Conservation (phyloP, 2,888 invertebrate species). For the Acrobasis suavella region DNA sequence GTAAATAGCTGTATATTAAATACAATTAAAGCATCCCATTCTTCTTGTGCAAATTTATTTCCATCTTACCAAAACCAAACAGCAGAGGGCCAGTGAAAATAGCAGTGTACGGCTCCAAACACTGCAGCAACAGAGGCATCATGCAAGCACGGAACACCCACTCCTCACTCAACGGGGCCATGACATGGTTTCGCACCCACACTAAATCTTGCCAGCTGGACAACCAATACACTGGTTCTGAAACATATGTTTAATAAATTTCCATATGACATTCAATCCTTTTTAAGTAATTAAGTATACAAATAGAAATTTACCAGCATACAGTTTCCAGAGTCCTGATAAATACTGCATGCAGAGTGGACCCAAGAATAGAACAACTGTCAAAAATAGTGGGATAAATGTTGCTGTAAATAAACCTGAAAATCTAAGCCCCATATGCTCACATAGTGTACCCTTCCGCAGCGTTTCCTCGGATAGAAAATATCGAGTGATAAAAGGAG, state of each 20-base stretch:
- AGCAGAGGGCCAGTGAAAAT: constrained; percentile 94
- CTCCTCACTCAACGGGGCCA: constrained; percentile 97
- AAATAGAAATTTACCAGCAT: constrained; percentile 78
- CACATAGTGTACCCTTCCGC: constrained; percentile 84
- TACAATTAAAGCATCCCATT: not conserved
- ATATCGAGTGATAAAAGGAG: constrained; percentile 89
- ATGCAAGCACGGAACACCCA: constrained; percentile 98
- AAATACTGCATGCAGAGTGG: constrained; percentile 88
- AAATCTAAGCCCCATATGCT: constrained; percentile 88
- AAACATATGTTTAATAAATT: constrained; percentile 26
- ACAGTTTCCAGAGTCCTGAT: constrained; percentile 86
- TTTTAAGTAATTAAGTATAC: constrained; percentile 6
- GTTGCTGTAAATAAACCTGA: constrained; percentile 88
- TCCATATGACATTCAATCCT: constrained; percentile 15
- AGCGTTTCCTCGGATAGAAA: constrained; percentile 85
- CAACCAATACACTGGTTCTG: constrained; percentile 88
- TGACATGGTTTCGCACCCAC: constrained; percentile 94
- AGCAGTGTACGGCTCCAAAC: constrained; percentile 87
- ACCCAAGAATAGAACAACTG: constrained; percentile 91
- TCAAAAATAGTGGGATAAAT: constrained; percentile 88
- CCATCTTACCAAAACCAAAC: constrained; percentile 90
- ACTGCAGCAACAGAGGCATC: constrained; percentile 94
- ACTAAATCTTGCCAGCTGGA: constrained; percentile 87
- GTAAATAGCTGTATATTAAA: no score
- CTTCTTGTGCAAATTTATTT: not conserved